These are phyloP conservation scores for Drosophila niveifrons DNA, from an alignment of 2,888 invertebrate species.

Conservation along the genomic window DNA sequence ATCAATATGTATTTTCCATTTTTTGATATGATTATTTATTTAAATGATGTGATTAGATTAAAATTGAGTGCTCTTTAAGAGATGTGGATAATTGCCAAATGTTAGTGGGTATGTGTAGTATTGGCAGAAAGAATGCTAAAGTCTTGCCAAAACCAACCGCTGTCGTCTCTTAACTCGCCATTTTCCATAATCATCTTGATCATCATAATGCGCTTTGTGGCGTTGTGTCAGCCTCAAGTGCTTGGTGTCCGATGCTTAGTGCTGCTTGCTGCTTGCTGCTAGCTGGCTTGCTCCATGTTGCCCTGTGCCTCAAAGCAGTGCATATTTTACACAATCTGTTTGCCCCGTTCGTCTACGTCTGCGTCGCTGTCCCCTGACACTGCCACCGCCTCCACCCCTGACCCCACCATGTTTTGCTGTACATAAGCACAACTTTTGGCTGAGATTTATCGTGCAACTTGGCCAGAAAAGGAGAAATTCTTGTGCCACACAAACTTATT, in stretches of 20 bases:
- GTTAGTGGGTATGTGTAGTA: slow-evolving; percentile 16
- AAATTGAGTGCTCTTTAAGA: slow-evolving; percentile 18
- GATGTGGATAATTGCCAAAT: slow-evolving; percentile 40
- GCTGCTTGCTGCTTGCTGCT: slow-evolving; percentile 25
- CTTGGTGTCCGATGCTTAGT: slow-evolving; percentile 40
- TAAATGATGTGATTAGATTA: slow-evolving; percentile 28
- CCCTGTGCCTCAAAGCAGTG: slow-evolving; percentile 53
- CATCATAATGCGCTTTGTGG: slow-evolving; percentile 77
- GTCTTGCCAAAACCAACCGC: slow-evolving; percentile 28
- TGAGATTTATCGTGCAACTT: slow-evolving; percentile 73
- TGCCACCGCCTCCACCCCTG: too few species aligned
- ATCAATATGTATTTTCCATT: neutral
- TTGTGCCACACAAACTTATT: slow-evolving; percentile 57
- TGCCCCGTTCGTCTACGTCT: neutral
- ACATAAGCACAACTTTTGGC: slow-evolving; percentile 61
- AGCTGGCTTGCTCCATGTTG: slow-evolving; percentile 32
- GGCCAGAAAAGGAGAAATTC: slow-evolving; percentile 54
- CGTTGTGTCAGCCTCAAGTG: slow-evolving; percentile 65
- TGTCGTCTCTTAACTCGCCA: neutral
- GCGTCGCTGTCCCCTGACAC: neutral
- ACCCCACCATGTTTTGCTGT: neutral
- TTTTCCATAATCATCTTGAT: slow-evolving; percentile 62
- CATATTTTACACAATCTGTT: slow-evolving; percentile 73
- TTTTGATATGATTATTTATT: slow-evolving; percentile 1
- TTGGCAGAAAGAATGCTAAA: slow-evolving; percentile 23